A percentile compares a stretch with the other conserved stretches of the same genome.
These are phyloP conservation scores for Furcula furcula DNA, from an alignment of 2,888 invertebrate genomes.

Conservation along the genomic window DNA sequence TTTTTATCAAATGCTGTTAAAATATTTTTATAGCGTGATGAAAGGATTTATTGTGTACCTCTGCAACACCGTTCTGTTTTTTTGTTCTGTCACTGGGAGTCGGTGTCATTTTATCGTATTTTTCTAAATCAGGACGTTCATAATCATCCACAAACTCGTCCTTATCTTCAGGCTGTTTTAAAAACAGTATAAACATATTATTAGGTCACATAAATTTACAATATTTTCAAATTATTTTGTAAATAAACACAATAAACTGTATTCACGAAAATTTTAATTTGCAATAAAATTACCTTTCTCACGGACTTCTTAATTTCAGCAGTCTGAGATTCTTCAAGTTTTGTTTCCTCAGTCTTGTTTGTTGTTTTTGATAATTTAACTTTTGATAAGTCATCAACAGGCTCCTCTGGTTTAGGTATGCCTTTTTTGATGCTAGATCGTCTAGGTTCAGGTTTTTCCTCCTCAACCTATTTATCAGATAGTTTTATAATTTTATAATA, in stretches of 20 bases:
- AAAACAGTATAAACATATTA: conserved; percentile 21
- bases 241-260: neutral
- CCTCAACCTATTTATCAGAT: conserved; percentile 49
- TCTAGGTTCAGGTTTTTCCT: conserved; percentile 55
- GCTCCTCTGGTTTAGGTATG: conserved; percentile 63
- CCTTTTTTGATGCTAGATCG: conserved; percentile 69
- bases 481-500: conserved; percentile 1
- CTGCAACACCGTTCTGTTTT: conserved; percentile 69
- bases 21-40: too few species aligned
- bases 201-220: neutral
- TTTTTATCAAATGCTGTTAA: too few species aligned
- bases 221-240: too few species aligned
- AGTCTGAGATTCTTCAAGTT: conserved; percentile 61
- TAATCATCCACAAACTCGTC: conserved; percentile 86
- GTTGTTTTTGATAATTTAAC: conserved; percentile 66
- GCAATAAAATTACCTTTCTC: conserved; percentile 56
- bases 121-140: conserved; percentile 87
- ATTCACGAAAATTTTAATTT: neutral
- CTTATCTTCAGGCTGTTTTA: conserved; percentile 68
- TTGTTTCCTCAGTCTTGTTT: conserved; percentile 58
- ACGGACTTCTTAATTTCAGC: conserved; percentile 61
- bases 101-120: conserved; percentile 83
- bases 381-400: conserved; percentile 68
- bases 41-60: too few species aligned
- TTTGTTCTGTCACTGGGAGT: conserved; percentile 63